Evolutionary conservation across 2,113 vertebrate genomes (phyloP).

Genomic region (Campylomormyrus tamandua): DNA sequence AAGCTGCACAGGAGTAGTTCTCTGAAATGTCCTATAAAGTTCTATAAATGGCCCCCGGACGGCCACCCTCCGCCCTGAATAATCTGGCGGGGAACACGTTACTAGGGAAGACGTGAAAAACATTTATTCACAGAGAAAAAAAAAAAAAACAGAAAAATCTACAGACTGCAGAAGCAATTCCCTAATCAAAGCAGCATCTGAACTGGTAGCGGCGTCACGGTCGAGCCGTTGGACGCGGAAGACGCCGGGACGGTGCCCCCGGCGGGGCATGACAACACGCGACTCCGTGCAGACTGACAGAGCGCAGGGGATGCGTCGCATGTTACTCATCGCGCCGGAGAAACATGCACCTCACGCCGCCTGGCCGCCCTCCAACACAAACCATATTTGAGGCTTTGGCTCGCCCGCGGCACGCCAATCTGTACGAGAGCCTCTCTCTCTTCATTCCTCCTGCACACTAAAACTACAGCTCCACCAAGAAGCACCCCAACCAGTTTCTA

Average conservation of each 20-base stretch:
- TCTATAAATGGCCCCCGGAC: neutral
- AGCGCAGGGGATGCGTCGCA: conserved; percentile 47
- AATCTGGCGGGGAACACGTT: neutral
- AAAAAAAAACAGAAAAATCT: neutral
- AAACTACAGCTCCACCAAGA: neutral
- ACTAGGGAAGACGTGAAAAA: neutral
- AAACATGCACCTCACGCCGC: conserved; percentile 20
- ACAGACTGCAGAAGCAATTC: neutral
- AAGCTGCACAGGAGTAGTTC: neutral
- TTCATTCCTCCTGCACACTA: neutral
- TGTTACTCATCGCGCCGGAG: conserved; percentile 45
- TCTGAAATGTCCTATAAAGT: neutral
- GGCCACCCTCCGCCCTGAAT: neutral
- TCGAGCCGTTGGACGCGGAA: neutral
- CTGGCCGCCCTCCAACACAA: conserved; percentile 39
- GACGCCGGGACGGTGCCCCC: neutral
- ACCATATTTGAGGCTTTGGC: conserved; percentile 22
- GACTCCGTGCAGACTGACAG: conserved; percentile 8
- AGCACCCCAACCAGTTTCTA: neutral
- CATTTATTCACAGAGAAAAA: neutral
- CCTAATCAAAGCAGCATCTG: neutral
- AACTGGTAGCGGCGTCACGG: neutral
- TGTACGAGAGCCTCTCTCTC: neutral
- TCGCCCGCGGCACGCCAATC: neutral
- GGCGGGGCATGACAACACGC: neutral